These are phyloP conservation scores for Chesias legatella DNA, from an alignment of 2,888 invertebrate species.

Conservation along the genomic window DNA sequence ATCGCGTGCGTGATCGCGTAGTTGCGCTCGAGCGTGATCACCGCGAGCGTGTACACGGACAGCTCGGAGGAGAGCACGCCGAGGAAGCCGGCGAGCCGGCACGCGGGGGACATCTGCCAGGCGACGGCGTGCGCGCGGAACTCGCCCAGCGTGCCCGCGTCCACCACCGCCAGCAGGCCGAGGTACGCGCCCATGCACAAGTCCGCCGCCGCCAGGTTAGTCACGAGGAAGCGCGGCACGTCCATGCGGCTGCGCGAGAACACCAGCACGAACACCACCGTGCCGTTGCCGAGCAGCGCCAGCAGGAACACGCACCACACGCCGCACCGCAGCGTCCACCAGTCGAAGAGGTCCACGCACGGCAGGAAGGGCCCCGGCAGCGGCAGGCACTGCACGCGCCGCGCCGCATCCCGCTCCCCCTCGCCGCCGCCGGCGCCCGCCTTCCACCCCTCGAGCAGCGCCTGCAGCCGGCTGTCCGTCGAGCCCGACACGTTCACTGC, in stretches of 20 bases:
- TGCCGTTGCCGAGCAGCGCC: slow-evolving; percentile 97
- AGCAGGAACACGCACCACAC: slow-evolving; percentile 98
- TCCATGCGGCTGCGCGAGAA: slow-evolving; percentile 96
- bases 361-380: slow-evolving; percentile 93
- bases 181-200: slow-evolving; percentile 98
- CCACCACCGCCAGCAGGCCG: slow-evolving; percentile 96
- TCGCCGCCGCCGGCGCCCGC: slow-evolving; percentile 24
- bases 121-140: slow-evolving; percentile 97
- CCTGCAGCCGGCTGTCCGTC: slow-evolving; percentile 36
- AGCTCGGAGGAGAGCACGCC: slow-evolving; percentile 96
- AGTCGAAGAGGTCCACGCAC: slow-evolving; percentile 97
- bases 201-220: slow-evolving; percentile 97
- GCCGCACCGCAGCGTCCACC: slow-evolving; percentile 98
- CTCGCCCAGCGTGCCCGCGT: slow-evolving; percentile 96
- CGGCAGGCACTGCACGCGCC: slow-evolving; percentile 3
- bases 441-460: slow-evolving; percentile 36
- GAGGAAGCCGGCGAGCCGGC: slow-evolving; percentile 96
- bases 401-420: background rate
- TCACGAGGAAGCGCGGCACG: slow-evolving; percentile 97
- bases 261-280: slow-evolving; percentile 95
- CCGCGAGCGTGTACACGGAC: slow-evolving; percentile 96
- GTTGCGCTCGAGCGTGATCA: slow-evolving; percentile 96
- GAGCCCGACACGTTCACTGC: slow-evolving; percentile 58
- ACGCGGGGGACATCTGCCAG: slow-evolving; percentile 97
- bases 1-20: slow-evolving; percentile 99